Percentiles rank a stretch among this genome's conserved stretches.
phyloP scores from a whole-genome alignment of 2,797 vertebrate species.

The Balearica regulorum region DNA sequence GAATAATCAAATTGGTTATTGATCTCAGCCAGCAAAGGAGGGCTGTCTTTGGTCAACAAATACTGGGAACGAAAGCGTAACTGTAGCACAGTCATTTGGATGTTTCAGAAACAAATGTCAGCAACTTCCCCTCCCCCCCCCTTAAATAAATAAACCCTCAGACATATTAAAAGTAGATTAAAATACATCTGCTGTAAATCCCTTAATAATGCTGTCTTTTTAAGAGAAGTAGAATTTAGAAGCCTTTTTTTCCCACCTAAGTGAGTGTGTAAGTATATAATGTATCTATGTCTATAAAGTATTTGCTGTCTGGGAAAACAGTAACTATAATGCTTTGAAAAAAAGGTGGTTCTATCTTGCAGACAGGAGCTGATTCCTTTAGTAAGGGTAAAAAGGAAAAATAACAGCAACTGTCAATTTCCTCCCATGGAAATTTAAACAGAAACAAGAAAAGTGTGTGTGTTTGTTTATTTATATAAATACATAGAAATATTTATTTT shows the following conservation, averaged over 20 bases:
- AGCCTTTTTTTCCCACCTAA: not conserved
- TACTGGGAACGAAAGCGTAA: not conserved
- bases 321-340: not conserved
- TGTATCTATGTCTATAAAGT: not conserved
- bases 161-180: not conserved
- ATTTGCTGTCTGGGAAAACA: not conserved
- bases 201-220: not conserved
- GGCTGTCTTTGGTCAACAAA: not conserved
- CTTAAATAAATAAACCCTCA: not conserved
- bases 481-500: not conserved
- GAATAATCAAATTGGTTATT: not conserved
- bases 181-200: not conserved
- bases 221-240: not conserved
- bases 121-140: not conserved
- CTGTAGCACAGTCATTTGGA: not conserved
- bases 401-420: not conserved
- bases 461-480: not conserved
- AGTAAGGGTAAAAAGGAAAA: not conserved
- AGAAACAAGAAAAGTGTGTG: rapidly evolving
- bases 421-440: not conserved
- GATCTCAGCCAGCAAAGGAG: not conserved
- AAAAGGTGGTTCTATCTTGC: not conserved
- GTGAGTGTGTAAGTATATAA: no score
- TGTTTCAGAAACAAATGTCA: not conserved
- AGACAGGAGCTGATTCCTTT: not conserved